Evolutionary conservation across 2,113 vertebrate species (phyloP).

Genomic region (Platycercus adscitus): DNA sequence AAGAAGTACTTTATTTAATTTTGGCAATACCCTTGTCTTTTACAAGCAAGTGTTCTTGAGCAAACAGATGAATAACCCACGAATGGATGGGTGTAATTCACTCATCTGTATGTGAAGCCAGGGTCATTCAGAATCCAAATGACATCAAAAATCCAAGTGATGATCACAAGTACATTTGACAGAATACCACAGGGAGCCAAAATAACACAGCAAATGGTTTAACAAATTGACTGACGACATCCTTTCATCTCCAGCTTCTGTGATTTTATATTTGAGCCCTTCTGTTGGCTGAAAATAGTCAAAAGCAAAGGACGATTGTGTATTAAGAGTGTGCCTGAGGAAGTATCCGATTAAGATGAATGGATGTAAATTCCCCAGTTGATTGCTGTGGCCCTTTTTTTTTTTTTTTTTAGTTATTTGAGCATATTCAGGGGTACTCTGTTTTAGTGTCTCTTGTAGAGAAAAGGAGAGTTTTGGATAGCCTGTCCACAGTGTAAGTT

Average conservation of each 20-base stretch:
- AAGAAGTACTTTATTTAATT: neutral
- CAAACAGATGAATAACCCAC: conserved; percentile 24
- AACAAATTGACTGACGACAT: neutral
- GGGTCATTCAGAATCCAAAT: conserved; percentile 12
- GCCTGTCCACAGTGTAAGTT: neutral
- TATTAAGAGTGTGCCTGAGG: neutral
- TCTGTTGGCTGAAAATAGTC: neutral
- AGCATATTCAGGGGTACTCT: neutral
- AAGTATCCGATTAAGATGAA: neutral
- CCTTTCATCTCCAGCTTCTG: neutral
- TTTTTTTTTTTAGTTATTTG: neutral
- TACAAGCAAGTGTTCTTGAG: conserved; percentile 10
- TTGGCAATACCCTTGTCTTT: neutral
- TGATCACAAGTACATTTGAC: neutral
- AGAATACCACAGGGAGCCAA: neutral
- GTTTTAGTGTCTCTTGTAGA: neutral
- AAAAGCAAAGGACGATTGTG: neutral
- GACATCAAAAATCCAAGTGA: neutral
- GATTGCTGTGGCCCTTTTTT: neutral
- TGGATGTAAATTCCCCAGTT: neutral
- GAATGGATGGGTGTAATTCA: conserved; percentile 24
- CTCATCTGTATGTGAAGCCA: conserved; percentile 24
- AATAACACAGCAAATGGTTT: neutral
- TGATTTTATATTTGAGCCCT: neutral
- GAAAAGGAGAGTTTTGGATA: neutral